phyloP scores from a whole-genome alignment of 2,113 vertebrate species.

The Nothoprocta perdicaria region DNA sequence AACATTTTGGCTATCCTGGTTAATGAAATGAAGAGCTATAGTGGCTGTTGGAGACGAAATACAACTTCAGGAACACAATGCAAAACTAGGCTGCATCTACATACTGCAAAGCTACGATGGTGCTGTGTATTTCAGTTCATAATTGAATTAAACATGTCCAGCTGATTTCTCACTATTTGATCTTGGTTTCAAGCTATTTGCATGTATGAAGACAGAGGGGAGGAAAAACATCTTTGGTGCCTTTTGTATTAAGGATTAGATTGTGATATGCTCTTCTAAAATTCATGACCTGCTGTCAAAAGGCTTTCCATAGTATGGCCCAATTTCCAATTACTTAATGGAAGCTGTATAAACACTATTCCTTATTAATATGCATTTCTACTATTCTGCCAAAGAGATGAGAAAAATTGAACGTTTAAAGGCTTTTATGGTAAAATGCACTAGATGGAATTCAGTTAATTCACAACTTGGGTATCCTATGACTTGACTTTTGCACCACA shows the following conservation, averaged over 20 bases:
- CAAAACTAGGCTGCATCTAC: conserved; percentile 77
- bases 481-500: conserved; percentile 51
- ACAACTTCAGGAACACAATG: conserved; percentile 74
- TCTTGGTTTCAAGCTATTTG: neutral
- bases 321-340: neutral
- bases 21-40: conserved; percentile 3
- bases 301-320: neutral
- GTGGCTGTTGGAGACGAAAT: conserved; percentile 20
- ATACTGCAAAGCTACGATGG: conserved; percentile 25
- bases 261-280: neutral
- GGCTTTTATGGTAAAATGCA: conserved; percentile 8
- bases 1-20: neutral
- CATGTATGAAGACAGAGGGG: neutral
- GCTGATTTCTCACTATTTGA: neutral
- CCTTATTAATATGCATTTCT: neutral
- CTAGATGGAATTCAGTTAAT: neutral
- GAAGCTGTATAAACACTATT: neutral
- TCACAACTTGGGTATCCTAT: neutral
- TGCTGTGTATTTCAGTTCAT: conserved; percentile 52
- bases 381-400: neutral
- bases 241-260: neutral
- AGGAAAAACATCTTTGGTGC: neutral
- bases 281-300: neutral
- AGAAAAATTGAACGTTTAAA: conserved; percentile 18
- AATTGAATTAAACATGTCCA: conserved; percentile 36